phyloP scores from a whole-genome alignment of 2,113 vertebrate genomes.

The Pteropus alecto region DNA sequence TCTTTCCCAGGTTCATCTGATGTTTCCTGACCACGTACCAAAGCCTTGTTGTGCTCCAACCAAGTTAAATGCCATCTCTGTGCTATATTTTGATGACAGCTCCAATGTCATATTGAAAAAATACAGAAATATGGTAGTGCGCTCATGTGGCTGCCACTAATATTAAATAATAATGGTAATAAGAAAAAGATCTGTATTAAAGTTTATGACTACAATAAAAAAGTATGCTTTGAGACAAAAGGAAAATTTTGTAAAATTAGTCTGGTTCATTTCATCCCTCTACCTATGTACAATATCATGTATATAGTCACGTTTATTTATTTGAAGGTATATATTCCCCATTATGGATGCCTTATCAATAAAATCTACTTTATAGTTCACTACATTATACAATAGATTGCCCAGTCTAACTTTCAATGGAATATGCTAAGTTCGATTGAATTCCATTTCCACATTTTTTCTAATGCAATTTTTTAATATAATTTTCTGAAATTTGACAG shows the following conservation, averaged over 20 bases:
- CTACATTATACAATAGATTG: slow-evolving; percentile 57
- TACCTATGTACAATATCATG: slow-evolving; percentile 94
- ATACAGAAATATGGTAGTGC: slow-evolving; percentile 99
- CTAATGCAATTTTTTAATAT: slow-evolving; percentile 59
- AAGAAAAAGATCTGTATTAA: slow-evolving; percentile 71
- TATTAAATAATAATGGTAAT: slow-evolving; percentile 36
- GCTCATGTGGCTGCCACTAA: slow-evolving; percentile 98
- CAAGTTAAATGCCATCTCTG: slow-evolving; percentile 99
- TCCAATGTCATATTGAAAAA: slow-evolving; percentile 99
- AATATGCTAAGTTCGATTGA: slow-evolving; percentile 58
- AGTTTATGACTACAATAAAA: slow-evolving; percentile 79
- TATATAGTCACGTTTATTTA: slow-evolving; percentile 99
- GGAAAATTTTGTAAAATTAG: slow-evolving; percentile 74
- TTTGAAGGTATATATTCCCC: slow-evolving; percentile 87
- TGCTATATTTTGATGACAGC: slow-evolving; percentile 99
- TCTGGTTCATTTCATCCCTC: slow-evolving; percentile 82
- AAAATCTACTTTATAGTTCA: slow-evolving; percentile 74
- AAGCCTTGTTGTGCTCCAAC: slow-evolving; percentile 99
- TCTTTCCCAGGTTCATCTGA: slow-evolving; percentile 93
- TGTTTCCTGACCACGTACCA: slow-evolving; percentile 99
- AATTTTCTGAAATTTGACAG: slow-evolving; percentile 66
- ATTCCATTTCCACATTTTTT: slow-evolving; percentile 64
- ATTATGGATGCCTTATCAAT: slow-evolving; percentile 77
- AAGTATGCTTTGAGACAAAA: slow-evolving; percentile 71
- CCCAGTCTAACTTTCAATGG: slow-evolving; percentile 66